Conservation (phyloP, 2,888 invertebrate species). For the Pristionchus maxplancki region DNA sequence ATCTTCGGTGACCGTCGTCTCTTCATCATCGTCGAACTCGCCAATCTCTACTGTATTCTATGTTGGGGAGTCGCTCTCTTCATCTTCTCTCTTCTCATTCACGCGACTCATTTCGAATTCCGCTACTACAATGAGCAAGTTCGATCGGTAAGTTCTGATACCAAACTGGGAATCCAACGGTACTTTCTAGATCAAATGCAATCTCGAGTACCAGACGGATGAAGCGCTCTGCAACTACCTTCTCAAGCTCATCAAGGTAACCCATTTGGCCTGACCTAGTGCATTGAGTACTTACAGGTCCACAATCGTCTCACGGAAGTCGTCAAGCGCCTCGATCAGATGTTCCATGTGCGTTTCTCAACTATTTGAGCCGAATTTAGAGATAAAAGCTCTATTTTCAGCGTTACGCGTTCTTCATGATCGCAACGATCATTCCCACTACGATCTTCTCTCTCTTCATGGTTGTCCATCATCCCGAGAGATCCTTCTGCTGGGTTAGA, state of each 20-base stretch:
- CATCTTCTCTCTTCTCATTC: conserved; percentile 41
- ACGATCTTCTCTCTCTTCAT: conserved; percentile 41
- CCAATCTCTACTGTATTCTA: conserved; percentile 39
- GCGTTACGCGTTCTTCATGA: conserved; percentile 49
- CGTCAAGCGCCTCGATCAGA: conserved; percentile 34
- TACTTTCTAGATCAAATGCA: neutral
- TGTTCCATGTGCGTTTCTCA: conserved; percentile 28
- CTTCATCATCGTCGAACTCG: conserved; percentile 24
- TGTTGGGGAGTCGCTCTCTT: conserved; percentile 47
- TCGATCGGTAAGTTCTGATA: neutral
- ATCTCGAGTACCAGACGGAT: neutral
- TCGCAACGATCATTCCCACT: conserved; percentile 45
- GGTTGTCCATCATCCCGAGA: conserved; percentile 10
- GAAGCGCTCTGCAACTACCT: conserved; percentile 29
- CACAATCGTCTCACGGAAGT: conserved; percentile 45
- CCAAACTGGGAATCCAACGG: neutral
- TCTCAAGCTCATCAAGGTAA: conserved; percentile 38
- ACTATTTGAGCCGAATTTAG: neutral
- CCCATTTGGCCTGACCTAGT: no score
- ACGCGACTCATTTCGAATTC: conserved; percentile 46
- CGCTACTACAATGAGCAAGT: conserved; percentile 41
- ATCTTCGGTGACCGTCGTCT: conserved; percentile 27
- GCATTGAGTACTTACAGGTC: neutral
- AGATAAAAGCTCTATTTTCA: neutral
- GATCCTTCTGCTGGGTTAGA: neutral